Evolutionary conservation across 2,797 vertebrate genomes (phyloP), one percentile per base, ranked within the genome.

Genomic region (Alcedo quadribrachys): DNA sequence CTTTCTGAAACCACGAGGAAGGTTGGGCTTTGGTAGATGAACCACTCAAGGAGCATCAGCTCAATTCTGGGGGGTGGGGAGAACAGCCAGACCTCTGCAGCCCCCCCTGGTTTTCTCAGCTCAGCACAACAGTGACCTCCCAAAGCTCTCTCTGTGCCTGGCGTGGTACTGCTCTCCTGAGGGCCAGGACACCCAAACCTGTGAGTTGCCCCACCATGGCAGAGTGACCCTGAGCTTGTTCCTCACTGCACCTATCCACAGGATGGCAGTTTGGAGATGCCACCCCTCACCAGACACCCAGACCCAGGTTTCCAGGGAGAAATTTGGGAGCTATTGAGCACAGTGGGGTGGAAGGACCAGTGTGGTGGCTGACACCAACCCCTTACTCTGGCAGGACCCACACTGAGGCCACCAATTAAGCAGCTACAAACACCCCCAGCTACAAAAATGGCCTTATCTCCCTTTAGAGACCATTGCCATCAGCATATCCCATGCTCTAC

Each of bases 311-410:
- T 46, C 63, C 71, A 42, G 48, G 33, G 48, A 68, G 71, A 20
- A 65, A 45, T 32, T 0, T 42, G 45, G 67, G 51, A 92, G 51
- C 78, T 66, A 15, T 15, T 33, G 53, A 77, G 48, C 14, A 22
- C 0, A 0, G 18, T 1, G 3, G 48, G 30, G 28, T 35, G 61
- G 50, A 65, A 13, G 46, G 30, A 62, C 19, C 37, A 74, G 35
- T 0, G 1, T n/a, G 42, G 30, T 27, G n/a, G 10, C 8, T 0
- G 0, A 32, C 24, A 30, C 33, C 3, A 9, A 69, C 25, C 3
- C 3, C 8, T n/a, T 6, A 4, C 74, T 30, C 51, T 5, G 4
- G 43, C 46, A 87, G 70, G 57, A 74, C 37, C 42, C 70, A 35
- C 25, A 30, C 15, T 2, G 2, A 28, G 37, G 12, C 40, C 43